phyloP scores from a whole-genome alignment of 1,140 invertebrate genomes.

The Chelonus insularis region DNA sequence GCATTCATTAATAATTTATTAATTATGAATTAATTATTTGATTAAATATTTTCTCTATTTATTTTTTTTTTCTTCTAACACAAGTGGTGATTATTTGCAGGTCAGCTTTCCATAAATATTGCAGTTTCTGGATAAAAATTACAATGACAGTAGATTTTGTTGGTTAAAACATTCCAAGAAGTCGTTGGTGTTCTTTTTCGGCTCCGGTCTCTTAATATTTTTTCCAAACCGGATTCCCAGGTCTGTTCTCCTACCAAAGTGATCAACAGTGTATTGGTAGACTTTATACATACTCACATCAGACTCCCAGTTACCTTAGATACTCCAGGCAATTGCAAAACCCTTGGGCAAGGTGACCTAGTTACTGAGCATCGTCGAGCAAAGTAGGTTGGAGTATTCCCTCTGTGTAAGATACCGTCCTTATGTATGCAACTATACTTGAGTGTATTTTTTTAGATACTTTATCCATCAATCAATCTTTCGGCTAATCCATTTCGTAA shows the following conservation, averaged over 20 bases:
- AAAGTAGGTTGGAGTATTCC: slow-evolving; percentile 12
- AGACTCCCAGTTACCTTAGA: slow-evolving; percentile 10
- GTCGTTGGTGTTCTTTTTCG: not conserved
- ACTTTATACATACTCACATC: not conserved
- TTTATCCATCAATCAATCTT: too few relatives aligned
- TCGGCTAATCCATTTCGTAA: too few relatives aligned
- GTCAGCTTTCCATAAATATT: too few relatives aligned
- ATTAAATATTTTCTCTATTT: too few relatives aligned
- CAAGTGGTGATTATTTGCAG: too few relatives aligned
- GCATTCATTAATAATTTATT: too few relatives aligned
- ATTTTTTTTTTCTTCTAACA: too few relatives aligned
- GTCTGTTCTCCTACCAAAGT: not conserved
- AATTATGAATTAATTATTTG: too few relatives aligned
- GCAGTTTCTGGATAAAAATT: slow-evolving; percentile 8
- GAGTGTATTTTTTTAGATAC: too few relatives aligned
- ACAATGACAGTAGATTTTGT: slow-evolving; percentile 1
- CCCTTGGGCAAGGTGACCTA: slow-evolving; percentile 30
- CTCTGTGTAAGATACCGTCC: too few relatives aligned
- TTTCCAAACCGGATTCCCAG: slow-evolving; percentile 29
- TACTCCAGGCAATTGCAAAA: slow-evolving; percentile 23
- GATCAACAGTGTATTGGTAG: not conserved
- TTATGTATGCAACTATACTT: too few relatives aligned
- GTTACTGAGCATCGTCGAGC: slow-evolving; percentile 7
- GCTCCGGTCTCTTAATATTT: slow-evolving; percentile 5
- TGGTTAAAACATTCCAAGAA: slow-evolving; percentile 8